These are phyloP conservation scores for Leptinotarsa lineolata DNA, from an alignment of 1,140 invertebrate genomes.

Conservation along the genomic window DNA sequence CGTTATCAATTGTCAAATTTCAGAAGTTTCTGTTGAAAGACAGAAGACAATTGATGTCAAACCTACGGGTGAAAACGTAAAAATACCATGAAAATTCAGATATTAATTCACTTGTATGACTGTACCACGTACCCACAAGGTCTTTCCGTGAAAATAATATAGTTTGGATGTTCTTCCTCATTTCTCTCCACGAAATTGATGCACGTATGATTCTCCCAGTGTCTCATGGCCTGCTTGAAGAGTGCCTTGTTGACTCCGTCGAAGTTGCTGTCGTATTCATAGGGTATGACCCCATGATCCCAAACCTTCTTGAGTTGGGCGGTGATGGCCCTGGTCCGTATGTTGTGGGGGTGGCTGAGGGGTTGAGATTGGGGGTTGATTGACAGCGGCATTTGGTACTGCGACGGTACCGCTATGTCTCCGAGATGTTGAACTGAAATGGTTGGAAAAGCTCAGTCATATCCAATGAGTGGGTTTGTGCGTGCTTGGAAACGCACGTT, in stretches of 20 bases:
- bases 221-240: slow-evolving; percentile 97
- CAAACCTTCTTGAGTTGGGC: slow-evolving; percentile 92
- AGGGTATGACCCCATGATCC: slow-evolving; percentile 97
- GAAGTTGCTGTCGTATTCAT: slow-evolving; percentile 97
- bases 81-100: too few species aligned
- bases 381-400: slow-evolving; percentile 47
- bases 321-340: slow-evolving; percentile 81
- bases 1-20: too few species aligned
- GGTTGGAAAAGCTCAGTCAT: too few species aligned
- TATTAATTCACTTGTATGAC: too few species aligned
- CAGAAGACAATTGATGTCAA: too few species aligned
- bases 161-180: slow-evolving; percentile 86
- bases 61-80: too few species aligned
- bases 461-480: too few species aligned
- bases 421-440: neutral
- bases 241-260: slow-evolving; percentile 94
- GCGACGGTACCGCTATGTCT: slow-evolving; percentile 8
- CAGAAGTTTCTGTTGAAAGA: too few species aligned
- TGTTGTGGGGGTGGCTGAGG: slow-evolving; percentile 57
- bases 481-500: too few species aligned
- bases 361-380: slow-evolving; percentile 62
- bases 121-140: slow-evolving; percentile 84
- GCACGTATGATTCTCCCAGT: slow-evolving; percentile 99
- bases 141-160: slow-evolving; percentile 95
- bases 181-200: slow-evolving; percentile 94